These are phyloP conservation scores for Monoplex corrugatus DNA, from an alignment of 2,888 invertebrate species.

Conservation along the genomic window DNA sequence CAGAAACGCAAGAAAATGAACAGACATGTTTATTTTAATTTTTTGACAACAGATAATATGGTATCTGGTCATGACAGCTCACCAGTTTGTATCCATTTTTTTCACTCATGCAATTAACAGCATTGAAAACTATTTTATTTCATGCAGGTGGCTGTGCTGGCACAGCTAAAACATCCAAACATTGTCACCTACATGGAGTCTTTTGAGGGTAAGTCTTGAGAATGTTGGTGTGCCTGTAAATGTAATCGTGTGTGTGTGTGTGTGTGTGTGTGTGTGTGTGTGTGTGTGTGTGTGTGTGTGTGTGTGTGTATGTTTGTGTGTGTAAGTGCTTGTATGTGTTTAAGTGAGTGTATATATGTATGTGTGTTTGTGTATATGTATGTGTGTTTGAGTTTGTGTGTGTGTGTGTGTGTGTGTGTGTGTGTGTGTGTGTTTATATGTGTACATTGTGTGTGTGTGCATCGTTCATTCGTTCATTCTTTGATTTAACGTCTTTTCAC, in stretches of 20 bases:
- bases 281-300: background rate
- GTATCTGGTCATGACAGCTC: too few relatives aligned
- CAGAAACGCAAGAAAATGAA: too few relatives aligned
- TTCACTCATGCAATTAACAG: too few relatives aligned
- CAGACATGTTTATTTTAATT: too few relatives aligned
- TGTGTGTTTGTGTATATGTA: background rate
- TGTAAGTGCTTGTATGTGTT: background rate
- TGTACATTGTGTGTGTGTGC: conserved; percentile 40
- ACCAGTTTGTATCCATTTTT: too few relatives aligned
- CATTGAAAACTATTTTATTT: too few relatives aligned
- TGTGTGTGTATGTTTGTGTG: background rate
- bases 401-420: background rate
- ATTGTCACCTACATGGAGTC: conserved; percentile 24
- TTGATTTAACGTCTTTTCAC: too few relatives aligned
- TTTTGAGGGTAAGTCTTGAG: conserved; percentile 12
- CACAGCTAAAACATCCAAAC: conserved; percentile 17
- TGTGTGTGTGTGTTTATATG: conserved; percentile 45
- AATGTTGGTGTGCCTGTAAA: too few relatives aligned
- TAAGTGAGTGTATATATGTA: background rate
- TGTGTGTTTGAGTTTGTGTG: background rate
- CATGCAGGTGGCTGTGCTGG: conserved; percentile 79
- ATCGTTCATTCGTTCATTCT: too few relatives aligned
- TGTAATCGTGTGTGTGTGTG: too few relatives aligned
- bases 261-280: background rate
- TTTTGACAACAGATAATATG: too few relatives aligned